Evolutionary conservation across 2,113 vertebrate genomes (phyloP).

Genomic region (Gavialis gangeticus): DNA sequence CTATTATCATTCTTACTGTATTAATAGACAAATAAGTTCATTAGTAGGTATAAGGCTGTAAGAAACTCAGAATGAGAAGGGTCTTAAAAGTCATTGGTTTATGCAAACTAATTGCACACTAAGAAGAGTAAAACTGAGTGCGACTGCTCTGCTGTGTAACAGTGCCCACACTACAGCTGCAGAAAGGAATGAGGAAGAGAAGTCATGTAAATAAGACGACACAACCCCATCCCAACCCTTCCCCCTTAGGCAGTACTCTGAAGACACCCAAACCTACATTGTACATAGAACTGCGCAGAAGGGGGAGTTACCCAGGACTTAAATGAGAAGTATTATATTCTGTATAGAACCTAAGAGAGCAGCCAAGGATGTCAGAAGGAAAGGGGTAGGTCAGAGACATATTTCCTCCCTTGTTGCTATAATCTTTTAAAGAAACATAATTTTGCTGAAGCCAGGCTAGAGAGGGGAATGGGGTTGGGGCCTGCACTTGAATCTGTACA

Average conservation of each 20-base stretch:
- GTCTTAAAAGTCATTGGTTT: background rate
- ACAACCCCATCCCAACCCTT: fast-evolving
- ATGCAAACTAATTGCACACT: background rate
- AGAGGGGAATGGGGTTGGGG: no score
- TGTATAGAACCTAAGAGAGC: background rate
- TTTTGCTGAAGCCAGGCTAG: background rate
- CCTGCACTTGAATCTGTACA: no score
- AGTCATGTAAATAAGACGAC: background rate
- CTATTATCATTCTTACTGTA: background rate
- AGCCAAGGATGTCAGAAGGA: background rate
- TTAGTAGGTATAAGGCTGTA: background rate
- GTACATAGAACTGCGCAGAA: fast-evolving
- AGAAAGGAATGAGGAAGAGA: background rate
- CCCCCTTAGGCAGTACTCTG: background rate
- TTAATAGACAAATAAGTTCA: background rate
- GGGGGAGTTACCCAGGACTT: background rate
- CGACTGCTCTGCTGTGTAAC: no score
- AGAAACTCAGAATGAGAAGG: background rate
- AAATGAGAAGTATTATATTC: fast-evolving
- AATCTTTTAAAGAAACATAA: background rate
- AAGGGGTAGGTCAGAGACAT: background rate
- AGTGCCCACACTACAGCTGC: background rate
- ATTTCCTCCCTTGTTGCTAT: background rate
- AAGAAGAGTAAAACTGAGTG: background rate
- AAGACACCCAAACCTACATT: background rate